phyloP scores from a whole-genome alignment of 2,797 vertebrate species.

The Coregonus sp. region DNA sequence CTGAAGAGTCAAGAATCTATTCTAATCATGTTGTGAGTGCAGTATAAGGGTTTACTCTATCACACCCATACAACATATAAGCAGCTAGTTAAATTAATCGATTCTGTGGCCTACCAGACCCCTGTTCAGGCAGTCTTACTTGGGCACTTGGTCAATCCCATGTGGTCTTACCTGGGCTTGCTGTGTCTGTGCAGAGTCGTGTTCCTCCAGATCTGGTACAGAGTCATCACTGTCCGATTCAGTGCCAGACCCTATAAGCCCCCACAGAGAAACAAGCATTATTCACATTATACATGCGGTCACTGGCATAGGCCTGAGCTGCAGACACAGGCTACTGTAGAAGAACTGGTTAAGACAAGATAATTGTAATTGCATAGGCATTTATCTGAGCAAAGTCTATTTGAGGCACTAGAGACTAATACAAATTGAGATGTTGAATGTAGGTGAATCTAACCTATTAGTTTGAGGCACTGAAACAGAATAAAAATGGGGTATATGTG shows the following conservation, averaged over 20 bases:
- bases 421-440: neutral
- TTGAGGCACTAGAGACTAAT: neutral
- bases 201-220: conserved; percentile 95
- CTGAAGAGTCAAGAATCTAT: conserved; percentile 62
- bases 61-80: neutral
- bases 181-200: conserved; percentile 95
- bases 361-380: conserved; percentile 20
- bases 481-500: conserved; percentile 2
- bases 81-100: no score
- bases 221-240: conserved; percentile 98
- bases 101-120: neutral
- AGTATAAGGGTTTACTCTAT: neutral
- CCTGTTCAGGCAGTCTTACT: neutral
- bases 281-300: conserved; percentile 13
- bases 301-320: neutral
- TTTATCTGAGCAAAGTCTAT: neutral
- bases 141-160: neutral
- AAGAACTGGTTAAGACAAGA: no score
- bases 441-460: neutral
- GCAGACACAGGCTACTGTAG: neutral
- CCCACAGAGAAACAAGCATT: conserved; percentile 22
- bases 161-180: conserved; percentile 88
- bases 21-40: neutral
- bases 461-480: neutral
- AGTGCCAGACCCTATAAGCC: conserved; percentile 88